Base-by-base conservation (phyloP, 2,797 vertebrate species). In the Poecilia gillii region DNA sequence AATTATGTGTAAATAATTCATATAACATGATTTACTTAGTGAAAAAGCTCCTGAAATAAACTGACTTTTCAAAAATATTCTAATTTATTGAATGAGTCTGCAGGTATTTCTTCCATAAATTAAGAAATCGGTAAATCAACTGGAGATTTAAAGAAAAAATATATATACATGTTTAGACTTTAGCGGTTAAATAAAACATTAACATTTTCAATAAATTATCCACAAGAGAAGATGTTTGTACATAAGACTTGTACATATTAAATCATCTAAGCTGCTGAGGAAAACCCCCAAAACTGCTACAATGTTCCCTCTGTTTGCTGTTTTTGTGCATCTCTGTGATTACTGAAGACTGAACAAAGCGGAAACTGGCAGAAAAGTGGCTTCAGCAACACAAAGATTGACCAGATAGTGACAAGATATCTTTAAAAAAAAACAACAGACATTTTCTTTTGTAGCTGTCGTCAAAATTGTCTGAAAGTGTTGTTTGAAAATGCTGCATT, bases 361-460 rank as follows among this genome's bases (percentile, higher is more conserved):
- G 79, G 57, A 81, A 88, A 68, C 70, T 76, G 84, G 82, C 87
- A 81, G 51, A 62, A 75, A 85, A 84, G 76, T 78, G 62, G 76
- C 84, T 77, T 84, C 72, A 71, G 49, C 31, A 6, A 12, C 66
- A 80, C 28, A 64, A 73, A 78, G 45, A 77, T 84, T 46, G 86
- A 83, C 82, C 83, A 85, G 83, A 83, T 14, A 28, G 25, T 7
- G 55, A 78, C 46, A 75, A 75, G 77, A 80, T 45, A n/a, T 1
- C 25, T 13, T 82, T 33, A 71, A 46, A 85, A 76, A 68, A 74
- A 53, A 85, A 73, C 36, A 66, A 23, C 64, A 13, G 39, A 43
- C 20, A 59, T 75, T 79, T 85, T 85, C 85, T 72, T 77, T 85
- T 75, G 75, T 51, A 73, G 80, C 41, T 49, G 80, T 74, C 74